phyloP scores from a whole-genome alignment of 2,888 invertebrate species.

The Drosophila macrothrix region DNA sequence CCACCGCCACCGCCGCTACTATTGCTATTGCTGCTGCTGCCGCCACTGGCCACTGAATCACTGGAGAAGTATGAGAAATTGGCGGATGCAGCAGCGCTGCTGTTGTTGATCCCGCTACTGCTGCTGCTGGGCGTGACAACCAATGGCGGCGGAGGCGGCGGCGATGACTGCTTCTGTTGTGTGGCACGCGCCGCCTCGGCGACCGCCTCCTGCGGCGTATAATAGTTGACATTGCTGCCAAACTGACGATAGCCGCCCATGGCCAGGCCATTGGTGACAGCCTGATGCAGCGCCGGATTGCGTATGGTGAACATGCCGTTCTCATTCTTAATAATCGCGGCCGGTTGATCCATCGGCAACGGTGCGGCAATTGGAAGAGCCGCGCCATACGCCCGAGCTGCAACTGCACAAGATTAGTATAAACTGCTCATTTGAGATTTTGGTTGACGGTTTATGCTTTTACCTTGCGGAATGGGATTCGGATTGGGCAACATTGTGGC shows the following conservation, averaged over 20 bases:
- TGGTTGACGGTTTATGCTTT: not conserved
- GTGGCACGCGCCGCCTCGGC: constrained; percentile 81
- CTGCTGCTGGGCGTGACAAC: constrained; percentile 21
- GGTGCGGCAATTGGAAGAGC: constrained; percentile 70
- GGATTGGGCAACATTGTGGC: constrained; percentile 62
- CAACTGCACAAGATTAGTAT: not conserved
- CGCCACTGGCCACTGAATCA: constrained; percentile 53
- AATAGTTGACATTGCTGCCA: constrained; percentile 82
- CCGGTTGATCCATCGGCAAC: constrained; percentile 86
- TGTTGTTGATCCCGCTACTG: constrained; percentile 15
- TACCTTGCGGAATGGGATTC: constrained; percentile 74
- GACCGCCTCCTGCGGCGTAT: constrained; percentile 83
- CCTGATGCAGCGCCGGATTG: constrained; percentile 87
- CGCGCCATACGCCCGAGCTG: constrained; percentile 66
- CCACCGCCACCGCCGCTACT: constrained; percentile 40
- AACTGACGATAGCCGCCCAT: constrained; percentile 83
- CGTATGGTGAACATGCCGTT: constrained; percentile 94
- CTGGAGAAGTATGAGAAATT: constrained; percentile 82
- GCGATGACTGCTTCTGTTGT: constrained; percentile 58
- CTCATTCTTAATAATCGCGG: constrained; percentile 89
- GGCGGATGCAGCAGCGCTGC: constrained; percentile 33
- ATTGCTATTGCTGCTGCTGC: constrained; percentile 38
- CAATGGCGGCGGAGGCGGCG: constrained; percentile 22
- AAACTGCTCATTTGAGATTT: not conserved
- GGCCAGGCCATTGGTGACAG: constrained; percentile 83